Percentiles rank a stretch among this genome's conserved stretches.
phyloP scores from a whole-genome alignment of 2,113 vertebrate species.

The Tympanuchus pallidicinctus region DNA sequence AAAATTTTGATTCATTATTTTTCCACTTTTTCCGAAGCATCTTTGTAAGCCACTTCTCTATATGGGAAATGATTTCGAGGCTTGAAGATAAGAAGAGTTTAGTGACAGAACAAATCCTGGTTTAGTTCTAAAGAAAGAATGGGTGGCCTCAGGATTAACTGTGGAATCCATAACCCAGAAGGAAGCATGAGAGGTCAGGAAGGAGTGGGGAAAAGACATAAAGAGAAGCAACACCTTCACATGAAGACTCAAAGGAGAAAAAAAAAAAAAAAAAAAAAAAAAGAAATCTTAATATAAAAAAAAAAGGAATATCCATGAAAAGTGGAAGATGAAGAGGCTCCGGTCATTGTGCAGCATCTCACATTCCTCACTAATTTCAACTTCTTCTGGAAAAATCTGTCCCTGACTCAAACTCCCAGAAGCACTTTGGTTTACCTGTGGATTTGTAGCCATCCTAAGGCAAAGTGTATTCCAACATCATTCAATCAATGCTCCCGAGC shows the following conservation, averaged over 20 bases:
- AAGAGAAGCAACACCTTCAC: neutral
- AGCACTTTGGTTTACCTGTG: fast-evolving
- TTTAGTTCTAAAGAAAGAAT: neutral
- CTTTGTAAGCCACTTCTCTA: neutral
- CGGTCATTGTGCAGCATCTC: neutral
- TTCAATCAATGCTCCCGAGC: neutral
- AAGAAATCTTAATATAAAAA: neutral
- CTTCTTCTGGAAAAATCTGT: neutral
- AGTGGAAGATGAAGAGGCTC: neutral
- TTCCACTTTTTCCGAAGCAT: neutral
- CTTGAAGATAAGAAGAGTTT: neutral
- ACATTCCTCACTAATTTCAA: neutral
- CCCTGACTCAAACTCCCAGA: neutral
- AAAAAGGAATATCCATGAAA: neutral
- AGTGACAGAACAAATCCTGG: neutral
- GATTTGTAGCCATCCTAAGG: neutral
- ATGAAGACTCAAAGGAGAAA: fast-evolving
- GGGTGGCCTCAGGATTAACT: neutral
- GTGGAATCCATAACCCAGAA: neutral
- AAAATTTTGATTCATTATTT: conserved; percentile 1
- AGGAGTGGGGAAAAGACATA: neutral
- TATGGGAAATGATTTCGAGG: neutral
- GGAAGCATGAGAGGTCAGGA: neutral
- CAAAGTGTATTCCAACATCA: neutral
- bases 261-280: neutral